Conservation (phyloP, 2,797 vertebrate species). For the Falco naumanni region DNA sequence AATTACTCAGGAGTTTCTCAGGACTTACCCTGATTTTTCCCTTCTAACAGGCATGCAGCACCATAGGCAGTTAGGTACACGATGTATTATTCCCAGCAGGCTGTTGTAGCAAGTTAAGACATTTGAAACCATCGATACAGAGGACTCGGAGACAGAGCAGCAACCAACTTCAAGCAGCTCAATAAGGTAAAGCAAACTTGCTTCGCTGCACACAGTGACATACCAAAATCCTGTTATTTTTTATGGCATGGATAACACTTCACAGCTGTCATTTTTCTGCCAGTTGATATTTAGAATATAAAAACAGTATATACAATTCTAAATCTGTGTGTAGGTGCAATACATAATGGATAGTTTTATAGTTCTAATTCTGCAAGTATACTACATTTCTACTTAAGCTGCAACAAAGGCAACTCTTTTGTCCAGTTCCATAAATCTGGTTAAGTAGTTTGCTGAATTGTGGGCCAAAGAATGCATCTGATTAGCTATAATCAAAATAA, state of each 20-base stretch:
- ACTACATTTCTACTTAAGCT: not conserved
- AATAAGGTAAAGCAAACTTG: not conserved
- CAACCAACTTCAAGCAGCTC: not conserved
- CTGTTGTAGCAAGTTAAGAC: not conserved
- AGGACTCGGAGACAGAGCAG: not conserved
- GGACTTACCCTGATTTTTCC: not conserved
- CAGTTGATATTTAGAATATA: conserved; percentile 16
- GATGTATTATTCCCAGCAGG: not conserved
- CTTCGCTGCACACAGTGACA: not conserved
- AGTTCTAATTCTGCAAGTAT: conserved; percentile 8
- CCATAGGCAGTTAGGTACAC: not conserved
- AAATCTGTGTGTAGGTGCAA: not conserved
- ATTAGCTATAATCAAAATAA: not conserved
- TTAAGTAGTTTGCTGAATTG: not conserved
- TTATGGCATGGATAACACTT: conserved; percentile 13
- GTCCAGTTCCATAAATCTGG: not conserved
- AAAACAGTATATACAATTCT: conserved; percentile 27
- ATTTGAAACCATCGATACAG: not conserved
- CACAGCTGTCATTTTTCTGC: not conserved
- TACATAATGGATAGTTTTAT: not conserved
- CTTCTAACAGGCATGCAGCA: not conserved
- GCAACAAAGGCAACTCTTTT: not conserved
- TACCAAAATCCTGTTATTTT: not conserved
- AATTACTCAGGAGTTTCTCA: not conserved
- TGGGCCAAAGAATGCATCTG: not conserved